Conservation (phyloP, 2,888 invertebrate genomes). For the Ephialtes manifestator region DNA sequence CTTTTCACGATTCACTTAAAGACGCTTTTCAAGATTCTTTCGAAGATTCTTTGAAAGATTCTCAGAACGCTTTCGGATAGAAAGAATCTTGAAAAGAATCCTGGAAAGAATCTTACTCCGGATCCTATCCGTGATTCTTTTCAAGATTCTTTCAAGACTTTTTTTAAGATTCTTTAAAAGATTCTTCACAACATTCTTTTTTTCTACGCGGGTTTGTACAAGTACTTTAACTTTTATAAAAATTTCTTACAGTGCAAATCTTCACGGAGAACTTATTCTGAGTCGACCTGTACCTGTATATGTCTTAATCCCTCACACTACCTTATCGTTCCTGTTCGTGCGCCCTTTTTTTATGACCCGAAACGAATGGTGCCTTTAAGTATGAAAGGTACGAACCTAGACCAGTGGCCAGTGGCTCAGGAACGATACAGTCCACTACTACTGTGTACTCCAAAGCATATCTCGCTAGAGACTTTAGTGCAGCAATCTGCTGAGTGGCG, state of each 20-base stretch:
- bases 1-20: no score
- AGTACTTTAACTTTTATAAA: not conserved
- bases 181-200: no score
- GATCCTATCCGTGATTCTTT: no score
- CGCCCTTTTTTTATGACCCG: slow-evolving; percentile 67
- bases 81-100: no score
- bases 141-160: no score
- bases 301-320: slow-evolving; percentile 29
- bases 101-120: no score
- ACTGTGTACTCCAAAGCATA: slow-evolving; percentile 62
- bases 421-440: slow-evolving; percentile 35
- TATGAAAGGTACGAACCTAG: slow-evolving; percentile 32
- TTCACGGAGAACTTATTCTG: not conserved
- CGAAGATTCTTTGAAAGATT: no score
- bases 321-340: slow-evolving; percentile 18
- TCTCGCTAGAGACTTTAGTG: slow-evolving; percentile 76
- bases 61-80: no score
- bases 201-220: no score
- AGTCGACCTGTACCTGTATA: slow-evolving; percentile 23
- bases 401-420: slow-evolving; percentile 30
- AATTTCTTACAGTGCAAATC: not conserved
- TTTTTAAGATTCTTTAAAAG: no score
- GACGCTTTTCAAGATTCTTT: no score
- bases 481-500: slow-evolving; percentile 81
- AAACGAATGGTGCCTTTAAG: slow-evolving; percentile 64